These are phyloP conservation scores for Drosophila kurseongensis DNA, from an alignment of 1,140 invertebrate genomes.

Conservation along the genomic window DNA sequence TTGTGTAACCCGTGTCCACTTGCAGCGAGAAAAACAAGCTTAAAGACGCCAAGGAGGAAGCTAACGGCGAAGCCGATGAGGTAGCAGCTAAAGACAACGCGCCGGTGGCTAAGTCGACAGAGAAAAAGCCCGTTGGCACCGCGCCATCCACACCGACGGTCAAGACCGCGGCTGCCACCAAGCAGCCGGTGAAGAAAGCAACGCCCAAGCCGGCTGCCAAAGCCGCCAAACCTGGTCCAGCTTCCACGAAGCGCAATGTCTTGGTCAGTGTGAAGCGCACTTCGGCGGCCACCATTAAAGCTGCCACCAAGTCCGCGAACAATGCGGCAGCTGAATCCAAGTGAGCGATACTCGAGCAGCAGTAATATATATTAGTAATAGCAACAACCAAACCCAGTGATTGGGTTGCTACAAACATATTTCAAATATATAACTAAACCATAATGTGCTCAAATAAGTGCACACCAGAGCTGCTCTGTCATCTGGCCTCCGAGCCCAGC, in stretches of 20 bases:
- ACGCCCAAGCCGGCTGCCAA: constrained; percentile 50
- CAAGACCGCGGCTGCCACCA: constrained; percentile 25
- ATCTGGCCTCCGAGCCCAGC: constrained; percentile 36
- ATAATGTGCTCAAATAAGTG: constrained; percentile 40
- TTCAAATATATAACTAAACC: constrained; percentile 48
- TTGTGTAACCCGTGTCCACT: constrained; percentile 3
- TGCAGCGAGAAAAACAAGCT: constrained; percentile 76
- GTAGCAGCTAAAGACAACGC: constrained; percentile 42
- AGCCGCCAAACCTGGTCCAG: constrained; percentile 57
- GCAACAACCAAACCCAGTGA: constrained; percentile 66
- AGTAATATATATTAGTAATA: constrained; percentile 5
- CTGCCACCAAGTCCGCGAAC: constrained; percentile 49
- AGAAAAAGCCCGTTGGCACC: constrained; percentile 49
- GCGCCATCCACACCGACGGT: constrained; percentile 6
- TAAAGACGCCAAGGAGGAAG: constrained; percentile 66
- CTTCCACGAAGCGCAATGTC: constrained; percentile 67
- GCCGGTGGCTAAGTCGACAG: constrained; percentile 28
- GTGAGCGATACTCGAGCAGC: constrained; percentile 36
- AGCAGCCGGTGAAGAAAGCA: constrained; percentile 48
- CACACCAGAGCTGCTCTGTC: constrained; percentile 37
- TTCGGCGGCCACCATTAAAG: constrained; percentile 49
- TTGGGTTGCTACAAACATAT: constrained; percentile 59
- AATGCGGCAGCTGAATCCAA: constrained; percentile 52
- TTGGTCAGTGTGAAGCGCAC: constrained; percentile 71
- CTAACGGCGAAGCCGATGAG: constrained; percentile 52